Percentiles rank a stretch among this genome's conserved stretches.
Conservation (phyloP, 2,888 invertebrate genomes). For the Branchellion lobata region DNA sequence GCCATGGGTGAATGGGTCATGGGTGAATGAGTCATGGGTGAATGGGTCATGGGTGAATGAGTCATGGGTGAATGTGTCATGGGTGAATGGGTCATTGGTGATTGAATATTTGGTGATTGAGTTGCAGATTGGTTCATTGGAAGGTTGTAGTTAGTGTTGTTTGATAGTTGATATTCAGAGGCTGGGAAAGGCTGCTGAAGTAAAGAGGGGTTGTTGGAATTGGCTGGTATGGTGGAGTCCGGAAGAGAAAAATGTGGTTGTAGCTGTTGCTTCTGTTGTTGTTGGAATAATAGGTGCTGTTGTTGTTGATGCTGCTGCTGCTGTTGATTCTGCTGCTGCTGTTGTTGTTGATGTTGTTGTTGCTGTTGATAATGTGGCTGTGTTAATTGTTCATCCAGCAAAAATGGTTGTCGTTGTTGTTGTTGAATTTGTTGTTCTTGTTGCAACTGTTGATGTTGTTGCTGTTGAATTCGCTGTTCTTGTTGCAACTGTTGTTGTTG, state of each 20-base stretch:
- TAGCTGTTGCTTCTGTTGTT: background rate
- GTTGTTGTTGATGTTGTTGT: background rate
- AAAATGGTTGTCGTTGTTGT: background rate
- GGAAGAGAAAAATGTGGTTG: too few species aligned
- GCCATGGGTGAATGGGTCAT: background rate
- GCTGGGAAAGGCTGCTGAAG: too few species aligned
- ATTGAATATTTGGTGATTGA: background rate
- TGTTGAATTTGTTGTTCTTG: background rate
- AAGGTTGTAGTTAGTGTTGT: too few species aligned
- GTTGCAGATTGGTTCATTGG: too few species aligned
- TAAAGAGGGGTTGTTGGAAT: too few species aligned
- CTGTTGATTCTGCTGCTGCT: background rate
- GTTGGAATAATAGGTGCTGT: background rate
- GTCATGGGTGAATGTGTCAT: background rate
- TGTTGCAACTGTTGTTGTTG: conserved; percentile 11
- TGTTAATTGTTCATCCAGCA: background rate
- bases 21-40: background rate
- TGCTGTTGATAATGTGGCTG: background rate
- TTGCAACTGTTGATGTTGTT: background rate
- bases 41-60: background rate
- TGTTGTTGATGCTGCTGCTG: conserved; percentile 18
- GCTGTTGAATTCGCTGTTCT: background rate
- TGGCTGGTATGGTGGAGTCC: background rate
- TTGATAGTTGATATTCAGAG: too few species aligned
- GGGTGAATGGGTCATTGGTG: background rate